Base-by-base conservation (phyloP, 2,888 invertebrate species). In the Leptinotarsa juncta region DNA sequence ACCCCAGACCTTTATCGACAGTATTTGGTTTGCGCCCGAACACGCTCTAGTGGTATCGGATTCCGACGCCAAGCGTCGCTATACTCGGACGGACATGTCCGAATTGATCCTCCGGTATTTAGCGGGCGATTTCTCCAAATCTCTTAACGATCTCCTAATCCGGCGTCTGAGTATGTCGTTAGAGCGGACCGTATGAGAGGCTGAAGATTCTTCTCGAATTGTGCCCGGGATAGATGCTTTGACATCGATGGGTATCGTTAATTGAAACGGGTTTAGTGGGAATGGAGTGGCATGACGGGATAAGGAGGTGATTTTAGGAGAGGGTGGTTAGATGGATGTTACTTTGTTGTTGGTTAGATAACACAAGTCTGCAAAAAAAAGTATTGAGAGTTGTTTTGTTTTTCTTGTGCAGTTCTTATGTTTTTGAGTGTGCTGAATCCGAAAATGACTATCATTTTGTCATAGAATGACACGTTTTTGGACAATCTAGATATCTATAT, bases 71-170 rank as follows among this genome's bases (percentile, higher is more conserved):
- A 10, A 16, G 26, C 32, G 62, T 23, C 57, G 20, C 4, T 42
- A 32, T 32, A 26, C 62, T 62, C 32, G 32, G 18, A 32, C n/a
- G 62, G 62, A 62, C 62, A 62, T 62, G 62, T 62, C 62, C n/a
- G 75, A 78, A 76, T 76, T 82, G 82, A 83, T 84, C 84, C 82
- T 78, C 78, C 76, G 78, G 81, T 81, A 84, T 83, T 84, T 83
- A 83, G 83, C 79, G 78, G 81, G 79, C 83, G 83, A 84, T 83
- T 82, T 79, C 62, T 80, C 81, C 75, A 81, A 83, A 84, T 84
- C 83, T 80, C 82, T 82, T 82, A 83, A 82, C 83, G 82, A 83
- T 82, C 81, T 79, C 77, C 80, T 84, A 82, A 84, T 83, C 83
- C 82, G 71, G 55, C 80, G 78, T 79, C 78, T 79, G 75, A 79